Conservation (phyloP, 2,888 invertebrate genomes). For the Blera fallax region DNA sequence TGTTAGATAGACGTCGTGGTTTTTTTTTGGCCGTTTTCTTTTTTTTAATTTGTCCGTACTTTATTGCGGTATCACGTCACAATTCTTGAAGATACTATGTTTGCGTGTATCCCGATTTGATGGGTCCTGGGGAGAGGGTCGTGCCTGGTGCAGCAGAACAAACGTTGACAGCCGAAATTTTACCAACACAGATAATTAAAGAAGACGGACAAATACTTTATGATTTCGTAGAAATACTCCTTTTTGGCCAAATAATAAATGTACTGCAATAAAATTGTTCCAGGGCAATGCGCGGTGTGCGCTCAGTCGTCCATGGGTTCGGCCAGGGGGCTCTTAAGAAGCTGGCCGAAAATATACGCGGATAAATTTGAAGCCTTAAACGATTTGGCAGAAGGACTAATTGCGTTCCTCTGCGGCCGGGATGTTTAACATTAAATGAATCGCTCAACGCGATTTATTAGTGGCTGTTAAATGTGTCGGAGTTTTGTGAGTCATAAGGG, state of each 20-base stretch:
- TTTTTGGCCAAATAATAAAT: slow-evolving; percentile 55
- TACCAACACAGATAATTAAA: slow-evolving; percentile 45
- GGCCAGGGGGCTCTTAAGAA: neutral
- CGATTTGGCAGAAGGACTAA: slow-evolving; percentile 61
- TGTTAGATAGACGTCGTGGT: slow-evolving; percentile 15
- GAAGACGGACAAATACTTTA: slow-evolving; percentile 51
- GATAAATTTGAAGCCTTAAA: slow-evolving; percentile 50
- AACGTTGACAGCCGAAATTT: slow-evolving; percentile 55
- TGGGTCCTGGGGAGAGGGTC: neutral
- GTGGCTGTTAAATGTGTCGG: slow-evolving; percentile 27
- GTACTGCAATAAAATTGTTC: slow-evolving; percentile 56
- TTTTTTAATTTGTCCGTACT: slow-evolving; percentile 55
- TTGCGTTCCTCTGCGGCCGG: slow-evolving; percentile 20
- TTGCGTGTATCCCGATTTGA: neutral
- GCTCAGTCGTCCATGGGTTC: neutral
- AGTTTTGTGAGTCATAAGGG: neutral
- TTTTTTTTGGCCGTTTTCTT: slow-evolving; percentile 16
- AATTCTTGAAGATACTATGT: slow-evolving; percentile 3
- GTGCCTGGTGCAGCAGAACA: slow-evolving; percentile 11
- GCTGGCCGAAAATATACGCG: slow-evolving; percentile 21
- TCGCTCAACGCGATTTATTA: slow-evolving; percentile 47
- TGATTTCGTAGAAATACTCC: slow-evolving; percentile 50
- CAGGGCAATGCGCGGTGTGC: slow-evolving; percentile 15
- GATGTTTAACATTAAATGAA: slow-evolving; percentile 43
- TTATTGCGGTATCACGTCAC: slow-evolving; percentile 62